phyloP scores from a whole-genome alignment of 2,888 invertebrate species.

The Chrysolina haemoptera region DNA sequence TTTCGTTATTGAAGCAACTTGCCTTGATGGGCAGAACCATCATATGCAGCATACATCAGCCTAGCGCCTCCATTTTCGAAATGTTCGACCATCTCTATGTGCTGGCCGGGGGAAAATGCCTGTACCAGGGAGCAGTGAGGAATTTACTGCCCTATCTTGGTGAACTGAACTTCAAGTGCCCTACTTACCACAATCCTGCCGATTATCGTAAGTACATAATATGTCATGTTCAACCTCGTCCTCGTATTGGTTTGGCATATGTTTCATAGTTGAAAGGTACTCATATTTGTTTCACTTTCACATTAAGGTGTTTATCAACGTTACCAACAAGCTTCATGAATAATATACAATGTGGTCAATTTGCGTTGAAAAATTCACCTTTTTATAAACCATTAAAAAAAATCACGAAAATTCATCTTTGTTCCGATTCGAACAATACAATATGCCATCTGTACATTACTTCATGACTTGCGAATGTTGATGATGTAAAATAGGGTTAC shows the following conservation, averaged over 20 bases:
- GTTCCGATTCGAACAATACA: no score
- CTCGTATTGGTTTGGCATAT: not conserved
- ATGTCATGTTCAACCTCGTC: not conserved
- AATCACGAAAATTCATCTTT: no score
- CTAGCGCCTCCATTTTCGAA: constrained; percentile 87
- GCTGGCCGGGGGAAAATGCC: constrained; percentile 84
- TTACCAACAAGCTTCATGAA: no score
- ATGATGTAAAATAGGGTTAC: no score
- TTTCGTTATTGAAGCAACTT: constrained; percentile 84
- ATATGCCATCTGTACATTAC: no score
- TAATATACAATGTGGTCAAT: no score
- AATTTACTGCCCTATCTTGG: constrained; percentile 84
- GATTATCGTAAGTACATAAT: constrained; percentile 57
- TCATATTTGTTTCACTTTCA: no score
- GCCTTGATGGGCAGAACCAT: constrained; percentile 89
- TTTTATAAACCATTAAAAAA: no score
- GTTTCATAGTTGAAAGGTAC: not conserved
- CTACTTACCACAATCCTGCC: constrained; percentile 91
- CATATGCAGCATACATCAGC: constrained; percentile 93
- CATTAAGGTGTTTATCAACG: no score
- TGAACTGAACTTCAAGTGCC: constrained; percentile 82
- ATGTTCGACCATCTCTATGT: constrained; percentile 93
- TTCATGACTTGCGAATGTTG: no score
- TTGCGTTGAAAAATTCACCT: no score
- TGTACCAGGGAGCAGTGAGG: constrained; percentile 84